Evolutionary conservation across 2,797 vertebrate genomes (phyloP).

Genomic region (Myotis findleyi): DNA sequence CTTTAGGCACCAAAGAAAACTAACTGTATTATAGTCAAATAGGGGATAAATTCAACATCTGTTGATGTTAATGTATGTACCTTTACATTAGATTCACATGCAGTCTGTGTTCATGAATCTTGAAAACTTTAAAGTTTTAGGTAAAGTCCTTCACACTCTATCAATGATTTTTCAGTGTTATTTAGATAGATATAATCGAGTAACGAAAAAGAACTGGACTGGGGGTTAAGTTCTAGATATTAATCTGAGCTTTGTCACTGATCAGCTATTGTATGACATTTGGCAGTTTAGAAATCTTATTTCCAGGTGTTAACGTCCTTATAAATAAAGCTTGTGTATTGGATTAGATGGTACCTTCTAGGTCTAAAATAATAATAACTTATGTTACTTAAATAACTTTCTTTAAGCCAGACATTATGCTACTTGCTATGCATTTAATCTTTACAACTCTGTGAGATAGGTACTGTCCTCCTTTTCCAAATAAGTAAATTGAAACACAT

Average conservation of each 20-base stretch:
- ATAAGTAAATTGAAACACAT: neutral
- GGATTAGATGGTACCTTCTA: neutral
- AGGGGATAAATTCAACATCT: neutral
- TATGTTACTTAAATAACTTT: conserved; percentile 6
- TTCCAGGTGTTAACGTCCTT: neutral
- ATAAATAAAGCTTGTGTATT: neutral
- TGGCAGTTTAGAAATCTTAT: neutral
- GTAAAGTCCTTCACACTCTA: neutral
- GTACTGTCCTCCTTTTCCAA: neutral
- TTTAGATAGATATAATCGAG: neutral
- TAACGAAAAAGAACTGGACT: neutral
- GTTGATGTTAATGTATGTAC: neutral
- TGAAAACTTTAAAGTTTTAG: conserved; percentile 50
- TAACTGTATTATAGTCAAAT: conserved; percentile 16
- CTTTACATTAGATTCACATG: conserved; percentile 9
- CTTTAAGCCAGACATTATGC: neutral
- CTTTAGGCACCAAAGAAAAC: neutral
- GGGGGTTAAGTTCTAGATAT: neutral
- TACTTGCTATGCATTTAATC: neutral
- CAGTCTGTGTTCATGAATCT: neutral
- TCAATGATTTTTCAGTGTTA: conserved; percentile 21
- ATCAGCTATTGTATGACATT: neutral
- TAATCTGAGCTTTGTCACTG: neutral
- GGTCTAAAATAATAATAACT: neutral
- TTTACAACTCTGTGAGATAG: neutral